A percentile compares a stretch with the other conserved stretches of the same genome.
phyloP scores from a whole-genome alignment of 2,113 vertebrate species.

The Egretta garzetta region DNA sequence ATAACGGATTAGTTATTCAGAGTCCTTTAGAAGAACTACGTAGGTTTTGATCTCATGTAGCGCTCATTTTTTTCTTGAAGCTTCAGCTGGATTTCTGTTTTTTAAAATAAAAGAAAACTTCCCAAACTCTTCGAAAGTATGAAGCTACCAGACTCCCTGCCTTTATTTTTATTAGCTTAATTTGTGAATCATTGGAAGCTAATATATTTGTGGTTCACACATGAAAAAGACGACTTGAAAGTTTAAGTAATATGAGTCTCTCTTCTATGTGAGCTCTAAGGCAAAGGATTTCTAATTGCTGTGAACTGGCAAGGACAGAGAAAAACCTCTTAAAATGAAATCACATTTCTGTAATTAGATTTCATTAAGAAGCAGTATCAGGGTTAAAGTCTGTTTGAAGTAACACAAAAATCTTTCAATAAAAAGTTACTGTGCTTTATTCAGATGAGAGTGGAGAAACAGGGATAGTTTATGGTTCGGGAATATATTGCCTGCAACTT shows the following conservation, averaged over 20 bases:
- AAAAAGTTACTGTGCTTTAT: background rate
- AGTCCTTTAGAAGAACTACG: background rate
- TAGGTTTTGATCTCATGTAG: background rate
- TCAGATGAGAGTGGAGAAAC: background rate
- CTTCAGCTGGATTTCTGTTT: background rate
- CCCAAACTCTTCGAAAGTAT: background rate
- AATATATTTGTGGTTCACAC: background rate
- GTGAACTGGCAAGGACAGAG: background rate
- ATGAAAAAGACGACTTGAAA: background rate
- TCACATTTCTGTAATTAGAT: slow-evolving; percentile 5
- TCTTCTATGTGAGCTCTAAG: background rate
- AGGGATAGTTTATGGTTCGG: background rate
- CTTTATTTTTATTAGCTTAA: background rate
- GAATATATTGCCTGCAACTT: background rate
- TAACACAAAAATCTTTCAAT: background rate
- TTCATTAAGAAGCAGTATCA: slow-evolving; percentile 14
- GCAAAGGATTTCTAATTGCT: background rate
- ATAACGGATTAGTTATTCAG: slow-evolving; percentile 8
- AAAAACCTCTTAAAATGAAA: background rate
- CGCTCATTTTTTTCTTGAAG: background rate
- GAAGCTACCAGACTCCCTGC: background rate
- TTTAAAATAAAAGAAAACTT: background rate
- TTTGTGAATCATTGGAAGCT: background rate
- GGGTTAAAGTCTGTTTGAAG: background rate
- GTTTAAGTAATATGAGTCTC: background rate